Base-by-base conservation (phyloP, 2,888 invertebrate species). In the Anoncus sp. region DNA sequence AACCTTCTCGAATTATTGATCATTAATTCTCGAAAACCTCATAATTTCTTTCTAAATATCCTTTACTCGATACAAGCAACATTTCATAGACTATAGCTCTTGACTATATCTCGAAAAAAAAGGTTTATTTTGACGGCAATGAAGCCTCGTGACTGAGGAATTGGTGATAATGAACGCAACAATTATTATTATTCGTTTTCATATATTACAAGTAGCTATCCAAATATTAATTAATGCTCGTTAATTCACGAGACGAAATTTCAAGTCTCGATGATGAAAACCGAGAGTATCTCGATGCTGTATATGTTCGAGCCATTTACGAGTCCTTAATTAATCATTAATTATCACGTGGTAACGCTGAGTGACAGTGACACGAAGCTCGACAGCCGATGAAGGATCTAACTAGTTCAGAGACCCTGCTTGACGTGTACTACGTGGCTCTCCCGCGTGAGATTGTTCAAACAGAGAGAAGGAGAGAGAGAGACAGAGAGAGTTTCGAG, bases 261-360 rank as follows among this genome's bases (percentile, higher is more conserved):
- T 22, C n/a, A 35, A 16, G 22, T 57, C 16, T 63, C 0, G 14
- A 31, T 0, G 14, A 31, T 35, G 31, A 31, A 47, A 47, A 31
- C 20, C 31, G 0, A 5, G 62, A 63, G 18, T 12, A 16, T n/a
- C 47, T 63, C 31, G 18, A 9, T 27, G 14, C 4, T 47, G 14
- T 38, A 9, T 40, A 14, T 40, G 55, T 31, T 35, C 16, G 24
- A 24, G 24, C 51, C 24, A 60, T 14, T 40, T n/a, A 27, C 38
- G 59, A 27, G 40, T 22, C 31, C 57, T 75, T 71, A 65, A 79
- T 79, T 63, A 75, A 79, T 79, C 72, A 79, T 79, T 72, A 53
- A 75, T 75, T 79, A 72, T 57, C 71, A 49, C 47, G 45, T 20
- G 43, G 55, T 40, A 63, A 70, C 24, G 51, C 45, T 18, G 74